Evolutionary conservation across 2,888 invertebrate genomes (phyloP).

Genomic region (Hyles lineata): DNA sequence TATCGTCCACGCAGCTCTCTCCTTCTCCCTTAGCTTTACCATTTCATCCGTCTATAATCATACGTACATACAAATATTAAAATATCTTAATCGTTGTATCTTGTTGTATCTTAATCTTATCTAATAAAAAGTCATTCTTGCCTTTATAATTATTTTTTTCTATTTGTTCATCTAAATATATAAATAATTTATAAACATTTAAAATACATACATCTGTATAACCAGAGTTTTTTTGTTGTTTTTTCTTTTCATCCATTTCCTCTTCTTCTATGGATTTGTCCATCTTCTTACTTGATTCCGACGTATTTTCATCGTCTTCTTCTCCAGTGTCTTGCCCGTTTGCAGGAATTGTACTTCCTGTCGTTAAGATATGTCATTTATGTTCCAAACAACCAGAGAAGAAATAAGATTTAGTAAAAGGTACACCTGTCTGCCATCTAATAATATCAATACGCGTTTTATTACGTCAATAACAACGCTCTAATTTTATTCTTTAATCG

Average conservation of each 20-base stretch:
- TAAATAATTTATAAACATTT: background rate
- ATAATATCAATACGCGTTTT: no score
- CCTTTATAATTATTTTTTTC: no score
- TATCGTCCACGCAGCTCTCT: conserved; percentile 51
- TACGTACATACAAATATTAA: background rate
- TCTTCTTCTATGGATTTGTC: conserved; percentile 56
- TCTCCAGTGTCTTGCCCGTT: conserved; percentile 39
- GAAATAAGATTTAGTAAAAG: no score
- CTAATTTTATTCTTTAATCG: no score
- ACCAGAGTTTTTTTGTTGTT: conserved; percentile 71
- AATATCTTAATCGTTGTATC: background rate
- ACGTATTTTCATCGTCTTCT: conserved; percentile 47
- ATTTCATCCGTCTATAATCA: conserved; percentile 52
- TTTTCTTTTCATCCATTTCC: conserved; percentile 64
- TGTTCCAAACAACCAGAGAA: no score
- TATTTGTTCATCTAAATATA: no score
- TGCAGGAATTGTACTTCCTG: conserved; percentile 42
- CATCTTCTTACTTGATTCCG: conserved; percentile 58
- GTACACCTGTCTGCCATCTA: no score
- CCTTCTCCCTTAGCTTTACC: conserved; percentile 49
- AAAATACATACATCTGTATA: conserved; percentile 62
- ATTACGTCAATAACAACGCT: no score
- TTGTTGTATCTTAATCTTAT: background rate
- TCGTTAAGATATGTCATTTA: background rate
- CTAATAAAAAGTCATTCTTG: no score